Base-by-base conservation (phyloP, 2,888 invertebrate species). In the Serripes groenlandicus region DNA sequence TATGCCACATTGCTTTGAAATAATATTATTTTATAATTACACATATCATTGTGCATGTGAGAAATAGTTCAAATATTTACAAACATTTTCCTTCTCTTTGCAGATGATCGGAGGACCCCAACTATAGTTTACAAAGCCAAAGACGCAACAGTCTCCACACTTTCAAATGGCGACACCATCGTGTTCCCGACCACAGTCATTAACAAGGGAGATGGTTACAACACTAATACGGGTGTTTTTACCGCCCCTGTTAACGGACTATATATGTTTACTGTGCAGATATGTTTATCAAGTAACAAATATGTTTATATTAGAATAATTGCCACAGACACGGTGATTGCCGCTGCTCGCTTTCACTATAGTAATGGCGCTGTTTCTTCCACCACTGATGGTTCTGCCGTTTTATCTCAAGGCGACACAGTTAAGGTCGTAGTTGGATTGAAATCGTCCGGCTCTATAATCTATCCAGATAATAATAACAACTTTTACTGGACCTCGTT, bases 141-240 rank as follows among this genome's bases (percentile, higher is more conserved):
- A 58, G 58, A 58, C 58, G 58, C 58, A 11, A 58, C 26, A 3
- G 58, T 58, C 26, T 58, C 58, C 26, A 28, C 58, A 58, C 26
- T 58, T 11, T 58, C 58, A 3, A 58, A 58, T 4, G 58, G 58
- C 11, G 58, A 58, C 58, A 15, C 28, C 58, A 58, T 58, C 26
- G 26, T 58, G 1, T 58, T 58, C 26, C 58, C 58, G 11, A 58
- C 23, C 28, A 28, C 23, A 23, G 58, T 58, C 58, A 58, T 58
- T 11, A 58, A 26, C 58, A n/a, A 28, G 3, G 58, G 58, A 58
- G 58, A 28, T 21, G 58, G 26, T 15, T 58, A 58, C 58, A 58
- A 58, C 58, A 58, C 23, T n/a, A 58, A 58, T 5, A 58, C 58
- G 58, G 58, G 58, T 26, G 58, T 58, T 26, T 58, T 58, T 26